phyloP scores from a whole-genome alignment of 37 sponge, comb jelly and placozoan species.

The Cladorhizidae sp. region DNA sequence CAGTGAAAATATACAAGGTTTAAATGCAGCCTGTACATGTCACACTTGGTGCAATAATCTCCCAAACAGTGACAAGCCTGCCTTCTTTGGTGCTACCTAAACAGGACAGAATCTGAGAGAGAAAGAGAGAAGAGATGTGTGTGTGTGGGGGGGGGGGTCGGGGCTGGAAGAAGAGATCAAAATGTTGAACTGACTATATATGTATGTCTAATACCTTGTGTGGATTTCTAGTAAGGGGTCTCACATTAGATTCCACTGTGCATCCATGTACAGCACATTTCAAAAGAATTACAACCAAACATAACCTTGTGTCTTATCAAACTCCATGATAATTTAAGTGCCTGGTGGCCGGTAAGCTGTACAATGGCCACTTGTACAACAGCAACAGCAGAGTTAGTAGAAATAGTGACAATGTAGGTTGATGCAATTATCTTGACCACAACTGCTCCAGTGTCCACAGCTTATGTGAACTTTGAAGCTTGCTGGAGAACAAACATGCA shows the following conservation, averaged over 20 bases:
- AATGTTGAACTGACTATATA: no score
- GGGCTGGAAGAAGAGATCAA: no score
- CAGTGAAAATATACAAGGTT: not conserved
- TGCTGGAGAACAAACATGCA: slow-evolving; percentile 68
- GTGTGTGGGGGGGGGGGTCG: no score
- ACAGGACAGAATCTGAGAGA: slow-evolving; percentile 37
- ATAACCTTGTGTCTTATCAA: not conserved
- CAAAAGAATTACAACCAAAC: not conserved
- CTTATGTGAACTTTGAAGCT: slow-evolving; percentile 27
- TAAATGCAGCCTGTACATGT: not conserved
- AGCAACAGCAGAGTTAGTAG: not conserved
- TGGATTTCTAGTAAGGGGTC: no score
- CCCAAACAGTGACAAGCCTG: slow-evolving; percentile 41
- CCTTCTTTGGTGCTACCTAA: not conserved
- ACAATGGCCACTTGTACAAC: no score
- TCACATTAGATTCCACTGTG: no score
- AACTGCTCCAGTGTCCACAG: slow-evolving; percentile 75
- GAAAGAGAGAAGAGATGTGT: no score
- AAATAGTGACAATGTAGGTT: not conserved
- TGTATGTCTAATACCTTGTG: no score
- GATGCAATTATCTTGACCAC: slow-evolving; percentile 40
- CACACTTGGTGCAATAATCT: no score
- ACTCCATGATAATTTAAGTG: no score
- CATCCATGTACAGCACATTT: no score
- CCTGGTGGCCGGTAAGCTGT: no score